Evolutionary conservation across 2,797 vertebrate species (phyloP), one percentile per base, ranked within the genome.

Genomic region (Propithecus perrieri): DNA sequence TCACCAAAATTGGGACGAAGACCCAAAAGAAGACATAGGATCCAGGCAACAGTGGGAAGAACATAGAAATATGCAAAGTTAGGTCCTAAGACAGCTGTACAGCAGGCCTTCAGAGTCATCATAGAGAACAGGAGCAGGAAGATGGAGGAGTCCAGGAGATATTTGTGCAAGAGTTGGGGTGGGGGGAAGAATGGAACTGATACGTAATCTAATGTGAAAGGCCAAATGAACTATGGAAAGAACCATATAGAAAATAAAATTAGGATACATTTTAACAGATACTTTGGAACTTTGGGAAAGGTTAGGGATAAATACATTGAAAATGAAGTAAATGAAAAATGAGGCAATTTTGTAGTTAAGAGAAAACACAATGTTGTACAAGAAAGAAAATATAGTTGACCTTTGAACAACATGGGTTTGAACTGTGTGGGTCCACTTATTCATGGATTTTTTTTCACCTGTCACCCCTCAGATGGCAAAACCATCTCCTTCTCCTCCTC

Each of bases 261-360:
- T 43, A 14, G 75, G 50, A 57, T 22, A 26, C 24, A 80, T 41
- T 83, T 96, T 69, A 15, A 35, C 17, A 74, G 69, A 46, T 33
- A 55, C 28, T 48, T 18, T 76, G 15, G 50, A 86, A 41, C 57
- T 74, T 88, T 74, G 30, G 85, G 38, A 87, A 81, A 5, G 30
- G 41, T 89, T 67, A 89, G 55, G 61, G 72, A n/a, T 24, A 41
- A 43, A 81, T 33, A 87, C 28, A 55, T 26, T 48, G 35, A 87
- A 95, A 96, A 33, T 26, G 8, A 72, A 67, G 7, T 75, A 90
- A 76, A 53, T 76, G 57, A 89, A 85, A 91, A 97, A 46, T 57
- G 53, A 93, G 18, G 24, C 22, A 80, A 26, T 24, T 93, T 89
- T 72, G 35, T 86, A 50, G 24, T 63, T 84, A 72, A 85, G 88